These are phyloP conservation scores for Thumatha senex DNA, from an alignment of 2,888 invertebrate species.

Conservation along the genomic window DNA sequence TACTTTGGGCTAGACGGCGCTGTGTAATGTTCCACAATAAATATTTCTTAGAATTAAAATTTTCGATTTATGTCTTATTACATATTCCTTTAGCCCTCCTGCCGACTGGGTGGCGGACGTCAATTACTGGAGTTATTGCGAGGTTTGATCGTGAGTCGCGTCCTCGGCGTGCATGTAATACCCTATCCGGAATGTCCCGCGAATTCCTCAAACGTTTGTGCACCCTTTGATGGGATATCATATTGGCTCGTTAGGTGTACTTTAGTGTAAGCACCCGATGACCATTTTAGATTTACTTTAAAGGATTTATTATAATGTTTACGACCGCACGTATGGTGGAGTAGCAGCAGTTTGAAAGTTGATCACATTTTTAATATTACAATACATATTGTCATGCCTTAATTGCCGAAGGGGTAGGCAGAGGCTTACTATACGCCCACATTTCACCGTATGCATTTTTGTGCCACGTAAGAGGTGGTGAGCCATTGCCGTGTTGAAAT, in stretches of 20 bases:
- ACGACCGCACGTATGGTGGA: background rate
- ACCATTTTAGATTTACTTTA: slow-evolving; percentile 11
- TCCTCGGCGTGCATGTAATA: slow-evolving; percentile 59
- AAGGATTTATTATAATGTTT: background rate
- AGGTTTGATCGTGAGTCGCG: slow-evolving; percentile 73
- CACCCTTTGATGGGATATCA: slow-evolving; percentile 16
- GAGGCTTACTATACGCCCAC: no score
- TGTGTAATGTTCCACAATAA: background rate
- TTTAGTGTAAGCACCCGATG: slow-evolving; percentile 6
- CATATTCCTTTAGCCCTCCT: slow-evolving; percentile 20
- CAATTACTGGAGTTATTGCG: slow-evolving; percentile 76
- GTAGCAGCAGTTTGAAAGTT: no score
- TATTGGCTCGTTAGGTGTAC: slow-evolving; percentile 12
- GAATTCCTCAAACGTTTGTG: slow-evolving; percentile 12
- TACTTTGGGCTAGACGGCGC: no score
- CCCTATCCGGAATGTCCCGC: slow-evolving; percentile 34
- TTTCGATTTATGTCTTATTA: slow-evolving; percentile 29
- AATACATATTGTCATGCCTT: no score
- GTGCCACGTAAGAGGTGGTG: no score
- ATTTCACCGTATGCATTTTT: no score
- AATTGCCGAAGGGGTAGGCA: no score
- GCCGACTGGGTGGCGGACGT: slow-evolving; percentile 74
- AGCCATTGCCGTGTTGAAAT: no score
- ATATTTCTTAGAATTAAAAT: slow-evolving; percentile 2
- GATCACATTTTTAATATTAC: no score